phyloP scores from a whole-genome alignment of 2,888 invertebrate species.

The Oligia latruncula region DNA sequence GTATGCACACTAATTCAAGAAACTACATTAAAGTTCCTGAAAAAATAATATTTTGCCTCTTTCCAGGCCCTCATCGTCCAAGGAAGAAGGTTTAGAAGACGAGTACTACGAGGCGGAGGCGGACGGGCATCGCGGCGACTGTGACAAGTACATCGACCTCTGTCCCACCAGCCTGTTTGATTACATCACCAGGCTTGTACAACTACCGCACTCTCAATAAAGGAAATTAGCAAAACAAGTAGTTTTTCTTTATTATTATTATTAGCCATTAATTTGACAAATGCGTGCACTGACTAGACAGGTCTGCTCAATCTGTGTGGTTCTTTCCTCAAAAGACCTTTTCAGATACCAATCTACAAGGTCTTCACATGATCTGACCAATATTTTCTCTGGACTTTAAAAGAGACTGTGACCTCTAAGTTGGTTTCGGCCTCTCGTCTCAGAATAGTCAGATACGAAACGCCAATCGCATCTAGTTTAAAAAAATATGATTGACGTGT shows the following conservation, averaged over 20 bases:
- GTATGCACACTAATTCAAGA: background rate
- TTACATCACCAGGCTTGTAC: slow-evolving; percentile 87
- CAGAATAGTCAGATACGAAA: too few relatives aligned
- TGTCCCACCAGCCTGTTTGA: slow-evolving; percentile 92
- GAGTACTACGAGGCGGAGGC: slow-evolving; percentile 90
- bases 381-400: too few relatives aligned
- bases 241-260: background rate
- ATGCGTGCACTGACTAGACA: too few relatives aligned
- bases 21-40: background rate
- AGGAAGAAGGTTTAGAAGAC: slow-evolving; percentile 89
- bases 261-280: background rate
- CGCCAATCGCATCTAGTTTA: too few relatives aligned
- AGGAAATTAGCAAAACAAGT: background rate
- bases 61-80: slow-evolving; percentile 91
- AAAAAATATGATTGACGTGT: too few relatives aligned
- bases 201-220: slow-evolving; percentile 69
- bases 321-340: too few relatives aligned
- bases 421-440: too few relatives aligned
- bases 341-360: too few relatives aligned
- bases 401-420: too few relatives aligned
- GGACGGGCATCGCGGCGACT: slow-evolving; percentile 88
- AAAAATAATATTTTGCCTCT: background rate
- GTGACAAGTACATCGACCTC: slow-evolving; percentile 88
- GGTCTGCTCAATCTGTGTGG: too few relatives aligned
- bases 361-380: too few relatives aligned